phyloP scores from a whole-genome alignment of 2,797 vertebrate species.

The Sitta carolinensis region DNA sequence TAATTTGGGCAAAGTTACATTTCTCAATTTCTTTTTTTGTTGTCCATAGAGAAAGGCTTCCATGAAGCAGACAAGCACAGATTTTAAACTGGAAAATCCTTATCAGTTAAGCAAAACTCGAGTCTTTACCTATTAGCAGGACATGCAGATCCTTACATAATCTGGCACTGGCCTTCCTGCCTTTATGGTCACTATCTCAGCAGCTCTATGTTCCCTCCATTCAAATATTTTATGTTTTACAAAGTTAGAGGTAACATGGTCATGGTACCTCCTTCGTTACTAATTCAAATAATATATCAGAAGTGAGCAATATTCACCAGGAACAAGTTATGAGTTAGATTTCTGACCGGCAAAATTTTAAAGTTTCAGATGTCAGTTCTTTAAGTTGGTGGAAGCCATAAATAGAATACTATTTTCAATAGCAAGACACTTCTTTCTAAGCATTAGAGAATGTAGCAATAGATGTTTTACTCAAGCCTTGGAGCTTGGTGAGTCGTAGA shows the following conservation, averaged over 20 bases:
- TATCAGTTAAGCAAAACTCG: constrained; percentile 59
- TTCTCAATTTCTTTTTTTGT: constrained; percentile 38
- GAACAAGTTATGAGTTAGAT: not conserved
- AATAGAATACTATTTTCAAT: not conserved
- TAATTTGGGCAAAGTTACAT: constrained; percentile 7
- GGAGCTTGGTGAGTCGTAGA: not conserved
- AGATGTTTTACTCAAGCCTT: not conserved
- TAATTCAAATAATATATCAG: not conserved
- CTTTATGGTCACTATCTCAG: not conserved
- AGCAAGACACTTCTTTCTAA: not conserved
- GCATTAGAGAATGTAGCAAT: not conserved
- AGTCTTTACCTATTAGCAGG: constrained; percentile 18
- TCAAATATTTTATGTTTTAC: not conserved
- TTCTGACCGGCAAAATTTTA: not conserved
- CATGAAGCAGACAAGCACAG: constrained; percentile 23
- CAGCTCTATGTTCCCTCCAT: not conserved
- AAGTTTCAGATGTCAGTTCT: not conserved
- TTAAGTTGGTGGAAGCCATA: not conserved
- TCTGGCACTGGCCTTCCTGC: not conserved
- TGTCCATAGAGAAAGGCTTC: not conserved
- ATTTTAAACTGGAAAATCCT: constrained; percentile 62
- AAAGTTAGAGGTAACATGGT: not conserved
- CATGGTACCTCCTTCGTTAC: not conserved
- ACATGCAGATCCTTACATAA: not conserved
- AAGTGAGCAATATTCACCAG: not conserved